A percentile compares a stretch with the other conserved stretches of the same genome.
Conservation (phyloP, 2,797 vertebrate species). For the Onychomys torridus region DNA sequence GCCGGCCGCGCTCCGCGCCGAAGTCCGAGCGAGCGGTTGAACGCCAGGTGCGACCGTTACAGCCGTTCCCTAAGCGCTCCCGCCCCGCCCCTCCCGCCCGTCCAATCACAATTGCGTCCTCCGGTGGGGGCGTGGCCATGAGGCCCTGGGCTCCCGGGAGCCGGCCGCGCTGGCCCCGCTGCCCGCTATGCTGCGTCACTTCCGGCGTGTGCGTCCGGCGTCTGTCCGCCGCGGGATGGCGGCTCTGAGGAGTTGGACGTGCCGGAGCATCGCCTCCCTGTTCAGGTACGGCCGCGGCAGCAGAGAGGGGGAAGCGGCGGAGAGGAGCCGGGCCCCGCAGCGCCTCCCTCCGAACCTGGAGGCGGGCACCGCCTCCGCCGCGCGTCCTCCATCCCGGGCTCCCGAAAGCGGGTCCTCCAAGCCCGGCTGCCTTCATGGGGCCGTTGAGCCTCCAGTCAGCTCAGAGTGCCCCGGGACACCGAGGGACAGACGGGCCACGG, state of each 20-base stretch:
- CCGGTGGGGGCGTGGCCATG: slow-evolving; percentile 44
- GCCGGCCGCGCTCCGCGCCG: neutral
- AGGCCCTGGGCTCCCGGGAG: accelerated
- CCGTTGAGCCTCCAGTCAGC: neutral
- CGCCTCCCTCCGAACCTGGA: neutral
- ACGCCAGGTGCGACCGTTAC: neutral
- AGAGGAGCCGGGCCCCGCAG: neutral
- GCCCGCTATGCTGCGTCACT: slow-evolving; percentile 46
- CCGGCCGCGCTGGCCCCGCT: neutral
- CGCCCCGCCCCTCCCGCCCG: neutral
- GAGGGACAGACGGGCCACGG: neutral
- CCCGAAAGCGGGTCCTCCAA: no score
- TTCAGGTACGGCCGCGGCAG: slow-evolving; percentile 82
- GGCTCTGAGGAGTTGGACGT: slow-evolving; percentile 70
- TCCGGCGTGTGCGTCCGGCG: slow-evolving; percentile 62
- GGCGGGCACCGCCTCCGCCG: no score
- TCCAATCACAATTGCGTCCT: slow-evolving; percentile 52
- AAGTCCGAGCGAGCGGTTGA: slow-evolving; percentile 45
- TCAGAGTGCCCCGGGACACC: neutral
- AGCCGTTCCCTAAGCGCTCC: neutral
- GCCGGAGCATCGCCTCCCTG: slow-evolving; percentile 70
- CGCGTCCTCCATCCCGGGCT: no score
- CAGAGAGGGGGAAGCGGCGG: no score
- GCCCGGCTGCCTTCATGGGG: neutral
- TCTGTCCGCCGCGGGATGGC: slow-evolving; percentile 82